phyloP scores from a whole-genome alignment of 35 echinoderm and acorn worm species.

The Acanthaster planci region DNA sequence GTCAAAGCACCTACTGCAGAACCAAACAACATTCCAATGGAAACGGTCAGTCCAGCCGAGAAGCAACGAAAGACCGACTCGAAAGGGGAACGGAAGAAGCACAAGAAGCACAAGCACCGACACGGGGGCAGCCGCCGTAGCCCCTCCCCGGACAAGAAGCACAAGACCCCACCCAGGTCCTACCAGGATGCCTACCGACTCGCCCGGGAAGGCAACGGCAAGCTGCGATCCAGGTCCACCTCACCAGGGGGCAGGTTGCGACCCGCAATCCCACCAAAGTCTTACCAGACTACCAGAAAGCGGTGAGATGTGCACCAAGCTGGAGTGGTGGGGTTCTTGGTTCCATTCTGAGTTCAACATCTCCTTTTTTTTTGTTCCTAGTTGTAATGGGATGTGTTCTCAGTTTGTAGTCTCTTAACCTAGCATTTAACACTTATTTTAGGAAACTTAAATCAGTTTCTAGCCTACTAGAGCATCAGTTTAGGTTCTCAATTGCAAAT shows the following conservation, averaged over 20 bases:
- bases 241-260: not conserved
- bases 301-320: not conserved
- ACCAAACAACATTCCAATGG: not conserved
- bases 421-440: too few species aligned
- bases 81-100: not conserved
- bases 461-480: too few species aligned
- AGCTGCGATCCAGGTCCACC: not conserved
- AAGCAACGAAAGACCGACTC: not conserved
- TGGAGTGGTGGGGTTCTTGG: too few species aligned
- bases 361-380: too few species aligned
- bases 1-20: not conserved
- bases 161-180: not conserved
- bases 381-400: too few species aligned
- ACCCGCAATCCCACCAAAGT: not conserved
- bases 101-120: slow-evolving; percentile 20
- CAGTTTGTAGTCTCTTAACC: too few species aligned
- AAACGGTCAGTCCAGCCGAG: not conserved
- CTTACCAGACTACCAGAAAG: not conserved
- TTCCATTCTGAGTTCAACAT: too few species aligned
- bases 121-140: not conserved
- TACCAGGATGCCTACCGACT: not conserved
- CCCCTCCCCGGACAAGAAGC: slow-evolving; percentile 4
- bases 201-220: not conserved
- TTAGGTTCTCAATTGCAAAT: too few species aligned
- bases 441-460: too few species aligned